Percentiles rank a stretch among this genome's conserved stretches.
phyloP scores from a whole-genome alignment of 2,113 vertebrate species.

The Reinhardtius hippoglossoides region DNA sequence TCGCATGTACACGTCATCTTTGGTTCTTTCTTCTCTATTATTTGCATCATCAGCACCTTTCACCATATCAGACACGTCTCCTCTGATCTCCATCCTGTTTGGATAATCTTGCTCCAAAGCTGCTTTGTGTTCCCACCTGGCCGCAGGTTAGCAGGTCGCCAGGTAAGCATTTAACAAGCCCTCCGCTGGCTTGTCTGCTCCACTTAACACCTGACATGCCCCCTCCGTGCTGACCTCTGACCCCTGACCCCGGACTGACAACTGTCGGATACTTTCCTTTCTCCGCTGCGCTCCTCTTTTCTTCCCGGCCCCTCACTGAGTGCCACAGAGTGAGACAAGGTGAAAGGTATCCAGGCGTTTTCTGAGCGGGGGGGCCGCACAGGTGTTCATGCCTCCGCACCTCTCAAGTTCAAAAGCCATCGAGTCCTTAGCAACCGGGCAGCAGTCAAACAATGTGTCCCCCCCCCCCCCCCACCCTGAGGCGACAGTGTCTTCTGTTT shows the following conservation, averaged over 20 bases:
- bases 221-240: conserved; percentile 77
- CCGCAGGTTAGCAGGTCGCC: conserved; percentile 74
- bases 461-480: conserved; percentile 59
- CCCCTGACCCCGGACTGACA: conserved; percentile 80
- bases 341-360: conserved; percentile 79
- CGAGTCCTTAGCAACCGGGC: conserved; percentile 76
- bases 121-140: conserved; percentile 81
- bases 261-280: conserved; percentile 77
- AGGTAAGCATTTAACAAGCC: conserved; percentile 77
- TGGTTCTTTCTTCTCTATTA: background rate
- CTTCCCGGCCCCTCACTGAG: conserved; percentile 73
- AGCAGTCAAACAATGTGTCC: conserved; percentile 76
- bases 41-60: conserved; percentile 16
- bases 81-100: conserved; percentile 71
- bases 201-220: conserved; percentile 87
- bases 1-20: background rate
- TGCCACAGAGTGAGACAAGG: conserved; percentile 75
- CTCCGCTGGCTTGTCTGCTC: conserved; percentile 75
- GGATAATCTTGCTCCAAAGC: conserved; percentile 53
- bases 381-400: conserved; percentile 85
- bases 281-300: conserved; percentile 58
- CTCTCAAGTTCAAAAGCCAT: conserved; percentile 85
- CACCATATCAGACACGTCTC: conserved; percentile 22
- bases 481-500: conserved; percentile 55
- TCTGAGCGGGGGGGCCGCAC: conserved; percentile 44